These are phyloP conservation scores for Mastacembelus armatus DNA, from an alignment of 2,797 vertebrate genomes.

Conservation along the genomic window DNA sequence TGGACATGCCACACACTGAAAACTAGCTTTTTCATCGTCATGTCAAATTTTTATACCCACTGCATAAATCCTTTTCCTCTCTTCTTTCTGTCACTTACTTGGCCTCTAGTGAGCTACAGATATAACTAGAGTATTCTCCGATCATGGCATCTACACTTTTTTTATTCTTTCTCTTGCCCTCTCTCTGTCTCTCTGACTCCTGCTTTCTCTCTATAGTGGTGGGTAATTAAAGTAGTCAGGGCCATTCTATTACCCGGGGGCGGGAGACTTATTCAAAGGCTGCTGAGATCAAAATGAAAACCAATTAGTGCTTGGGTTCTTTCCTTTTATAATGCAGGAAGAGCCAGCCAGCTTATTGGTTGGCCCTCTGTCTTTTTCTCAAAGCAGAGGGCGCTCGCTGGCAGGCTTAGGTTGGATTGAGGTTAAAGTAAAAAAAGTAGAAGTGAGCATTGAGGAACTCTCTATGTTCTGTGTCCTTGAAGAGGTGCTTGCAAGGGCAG, in stretches of 20 bases:
- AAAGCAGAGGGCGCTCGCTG: constrained; percentile 26
- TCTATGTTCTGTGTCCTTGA: constrained; percentile 25
- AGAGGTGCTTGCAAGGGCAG: constrained; percentile 30
- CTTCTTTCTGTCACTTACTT: constrained; percentile 27
- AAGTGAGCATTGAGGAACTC: constrained; percentile 13
- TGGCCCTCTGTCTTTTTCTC: constrained; percentile 46
- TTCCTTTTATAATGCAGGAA: constrained; percentile 63
- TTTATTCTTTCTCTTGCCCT: not conserved
- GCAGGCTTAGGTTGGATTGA: constrained; percentile 30
- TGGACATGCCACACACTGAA: not conserved
- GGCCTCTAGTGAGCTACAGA: constrained; percentile 25
- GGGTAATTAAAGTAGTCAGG: constrained; percentile 74
- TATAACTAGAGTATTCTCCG: constrained; percentile 42
- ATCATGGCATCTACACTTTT: constrained; percentile 39
- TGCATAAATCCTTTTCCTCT: constrained; percentile 21
- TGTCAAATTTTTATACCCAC: constrained; percentile 8
- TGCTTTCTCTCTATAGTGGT: constrained; percentile 37
- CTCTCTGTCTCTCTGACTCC: constrained; percentile 12
- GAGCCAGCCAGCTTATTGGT: constrained; percentile 48
- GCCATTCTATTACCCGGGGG: constrained; percentile 67
- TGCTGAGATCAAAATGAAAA: constrained; percentile 77
- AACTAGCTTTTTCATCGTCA: constrained; percentile 5
- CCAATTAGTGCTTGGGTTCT: constrained; percentile 73
- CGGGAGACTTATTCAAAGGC: constrained; percentile 72
- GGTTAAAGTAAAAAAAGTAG: constrained; percentile 53